Base-by-base conservation (phyloP, 2,113 vertebrate species). In the Alces alces region DNA sequence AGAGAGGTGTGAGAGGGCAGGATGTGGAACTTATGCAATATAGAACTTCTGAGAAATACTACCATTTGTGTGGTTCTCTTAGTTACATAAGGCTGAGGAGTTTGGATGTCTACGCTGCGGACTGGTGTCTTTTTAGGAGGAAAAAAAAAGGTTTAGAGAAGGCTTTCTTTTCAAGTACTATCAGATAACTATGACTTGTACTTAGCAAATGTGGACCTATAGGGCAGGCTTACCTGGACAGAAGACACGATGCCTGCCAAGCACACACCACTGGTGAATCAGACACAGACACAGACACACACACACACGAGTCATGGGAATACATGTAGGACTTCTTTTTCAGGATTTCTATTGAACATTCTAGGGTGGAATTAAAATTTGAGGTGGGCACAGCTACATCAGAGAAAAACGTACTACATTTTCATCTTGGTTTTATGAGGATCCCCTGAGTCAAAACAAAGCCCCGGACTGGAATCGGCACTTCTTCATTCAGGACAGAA, bases 1-100 rank as follows among this genome's bases (percentile, higher is more conserved):
- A 86, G 95, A 96, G 96, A 98, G 86, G 97, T 97, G 97, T 89
- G 97, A 98, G 89, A 89, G 97, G 92, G 85, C 96, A 97, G 97
- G 96, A 98, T 97, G 89, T 84, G 84, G 91, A 96, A 97, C 93
- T 96, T 70, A 57, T 50, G 96, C 82, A 58, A 83, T 70, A 23
- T 47, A 92, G 91, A 98, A 97, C 91, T 98, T 96, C 60, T 0
- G 61, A 97, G 96, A 93, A 97, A 97, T 87, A 78, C 50, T 93
- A 89, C 47, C 61, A 47, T 93, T 96, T 87, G 39, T n/a, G 61
- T 80, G 84, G 78, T 36, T 96, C 70, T 93, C 96, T 92, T 89
- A n/a, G 47, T 93, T 91, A 86, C 28, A 82, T 61, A 93, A 95
- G 90, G 47, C 88, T 89, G 27, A 39, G 86, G 95, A 57, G 60